Evolutionary conservation across 2,113 vertebrate species (phyloP), one percentile per base, ranked within the genome.

Genomic region (Ia io): DNA sequence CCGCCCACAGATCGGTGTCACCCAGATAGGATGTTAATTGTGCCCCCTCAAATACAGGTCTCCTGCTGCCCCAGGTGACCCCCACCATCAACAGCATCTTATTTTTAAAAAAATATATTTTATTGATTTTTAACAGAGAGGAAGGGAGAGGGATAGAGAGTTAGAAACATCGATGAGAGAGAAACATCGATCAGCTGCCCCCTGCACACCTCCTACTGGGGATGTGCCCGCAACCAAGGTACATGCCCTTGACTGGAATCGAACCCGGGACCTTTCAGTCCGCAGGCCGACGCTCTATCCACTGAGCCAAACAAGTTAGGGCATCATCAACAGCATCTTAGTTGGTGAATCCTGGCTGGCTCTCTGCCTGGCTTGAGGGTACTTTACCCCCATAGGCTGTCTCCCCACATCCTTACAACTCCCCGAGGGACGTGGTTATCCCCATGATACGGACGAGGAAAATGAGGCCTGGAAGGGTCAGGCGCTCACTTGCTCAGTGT

Each of bases 1-100:
- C 89, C 76, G 76, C 94, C 93, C 95, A 97, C 93, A 97, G 80
- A 76, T 83, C 35, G 49, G 12, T 84, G 49, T 80, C 90, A 84
- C 65, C 40, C 77, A 93, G 79, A 93, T 14, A 91, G 49, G 35
- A 96, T 70, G 91, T 73, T 95, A 42, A 78, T 12, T 61, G 35
- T 18, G 76, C 67, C 47, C 37, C 30, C 44, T 47, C 49, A 22
- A 61, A 16, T 9, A 6, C 37, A 84, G 76, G 53, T 61, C 69
- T 67, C 89, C 78, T 91, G 49, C 84, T 61, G 30, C 84, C 42
- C 40, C 40, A 8, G 16, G 44, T 73, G 84, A 90, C 47, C 74
- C 74, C n/a, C 40, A 71, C 13, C 61, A 70, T 9, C 28, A 37
- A 32, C 5, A 40, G 16, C 42, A n/a, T 70, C 37, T 63, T 8